Base-by-base conservation (phyloP, 2,113 vertebrate species). In the Hippopotamus amphibius region DNA sequence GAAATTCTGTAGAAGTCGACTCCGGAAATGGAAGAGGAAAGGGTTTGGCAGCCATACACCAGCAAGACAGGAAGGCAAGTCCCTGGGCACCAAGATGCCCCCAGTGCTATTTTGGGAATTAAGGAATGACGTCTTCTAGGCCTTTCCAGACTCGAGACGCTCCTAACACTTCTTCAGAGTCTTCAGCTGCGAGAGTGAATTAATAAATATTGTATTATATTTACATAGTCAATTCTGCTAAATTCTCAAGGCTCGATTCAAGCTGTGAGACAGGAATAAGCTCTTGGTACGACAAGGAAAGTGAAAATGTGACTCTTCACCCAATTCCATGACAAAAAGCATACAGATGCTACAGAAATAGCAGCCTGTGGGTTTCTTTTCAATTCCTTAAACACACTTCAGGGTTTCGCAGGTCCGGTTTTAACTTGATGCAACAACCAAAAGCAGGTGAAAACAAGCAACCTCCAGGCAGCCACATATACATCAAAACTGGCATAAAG, bases 211-310 rank as follows among this genome's bases (percentile, higher is more conserved):
- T 50, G 30, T 50, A 81, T 77, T 53, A 46, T 46, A 94, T 72
- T 97, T 41, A 85, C 68, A 93, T 22, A 90, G 90, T 81, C 48
- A 91, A 77, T 74, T 90, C 65, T 53, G n/a, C 19, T 50, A 53
- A 93, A 95, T 84, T 95, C 96, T 69, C 83, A 57, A 22, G 46
- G 28, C 22, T 92, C 74, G 26, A 71, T 46, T 97, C 26, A 91
- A 97, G 88, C 71, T 93, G 95, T 3, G 7, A 96, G 97, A 79
- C 15, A 96, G 95, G 55, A 97, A 96, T 26, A 14, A 92, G 95
- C 88, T 96, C 80, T 95, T 95, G 71, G 84, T 79, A 69, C 92
- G 97, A 97, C 83, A 8, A 84, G 72, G 68, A 90, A 68, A 61
- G 46, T 95, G 88, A 97, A 96, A 96, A 84, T 6, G 85, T 28